A percentile compares a stretch with the other conserved stretches of the same genome.
Evolutionary conservation across 2,888 invertebrate species (phyloP).

Genomic region (Drosophila neonasuta): DNA sequence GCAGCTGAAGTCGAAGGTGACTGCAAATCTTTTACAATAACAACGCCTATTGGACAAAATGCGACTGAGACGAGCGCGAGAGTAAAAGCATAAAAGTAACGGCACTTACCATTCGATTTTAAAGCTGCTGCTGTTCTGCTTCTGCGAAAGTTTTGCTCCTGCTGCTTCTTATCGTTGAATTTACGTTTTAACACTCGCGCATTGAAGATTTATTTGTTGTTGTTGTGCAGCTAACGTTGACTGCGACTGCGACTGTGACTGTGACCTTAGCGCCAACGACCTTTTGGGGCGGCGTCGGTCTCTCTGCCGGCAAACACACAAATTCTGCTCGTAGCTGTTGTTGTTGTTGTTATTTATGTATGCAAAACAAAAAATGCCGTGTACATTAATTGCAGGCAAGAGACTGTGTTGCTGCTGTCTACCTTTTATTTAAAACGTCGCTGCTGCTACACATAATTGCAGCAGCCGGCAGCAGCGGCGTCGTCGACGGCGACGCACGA

Average conservation of each 20-base stretch:
- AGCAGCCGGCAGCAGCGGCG: conserved; percentile 56
- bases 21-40: conserved; percentile 63
- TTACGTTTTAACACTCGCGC: conserved; percentile 20
- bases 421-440: conserved; percentile 58
- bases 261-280: conserved; percentile 68
- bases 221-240: conserved; percentile 19
- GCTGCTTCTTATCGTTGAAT: conserved; percentile 35
- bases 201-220: conserved; percentile 18
- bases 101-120: conserved; percentile 65
- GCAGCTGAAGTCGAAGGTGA: conserved; percentile 32
- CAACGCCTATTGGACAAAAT: conserved; percentile 28
- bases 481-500: conserved; percentile 52
- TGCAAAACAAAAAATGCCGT: conserved; percentile 56
- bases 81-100: conserved; percentile 47
- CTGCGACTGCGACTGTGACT: conserved; percentile 42
- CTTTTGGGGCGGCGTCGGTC: conserved; percentile 55
- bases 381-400: conserved; percentile 56
- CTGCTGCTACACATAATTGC: conserved; percentile 57
- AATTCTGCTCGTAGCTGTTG: conserved; percentile 9
- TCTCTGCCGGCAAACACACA: conserved; percentile 49
- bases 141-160: conserved; percentile 7
- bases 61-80: conserved; percentile 6
- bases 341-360: conserved; percentile 54
- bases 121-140: conserved; percentile 16
- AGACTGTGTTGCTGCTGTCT: conserved; percentile 25